Percentiles rank a stretch among this genome's conserved stretches.
phyloP scores from a whole-genome alignment of 92 coral and sea anemone species.

The Palythoa grandiflora region DNA sequence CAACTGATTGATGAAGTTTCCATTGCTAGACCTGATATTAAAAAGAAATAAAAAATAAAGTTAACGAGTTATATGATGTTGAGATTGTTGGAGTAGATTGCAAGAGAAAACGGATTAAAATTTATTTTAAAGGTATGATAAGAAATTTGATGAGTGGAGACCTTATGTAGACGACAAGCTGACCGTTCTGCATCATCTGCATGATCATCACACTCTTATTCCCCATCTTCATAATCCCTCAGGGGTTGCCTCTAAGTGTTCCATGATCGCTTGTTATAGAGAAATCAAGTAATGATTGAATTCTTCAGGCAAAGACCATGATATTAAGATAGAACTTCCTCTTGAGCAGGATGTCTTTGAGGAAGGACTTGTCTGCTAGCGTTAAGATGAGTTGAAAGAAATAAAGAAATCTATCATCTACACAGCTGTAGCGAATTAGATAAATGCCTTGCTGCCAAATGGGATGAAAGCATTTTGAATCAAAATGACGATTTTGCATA shows the following conservation, averaged over 20 bases:
- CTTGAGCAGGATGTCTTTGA: too few species aligned
- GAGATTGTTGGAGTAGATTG: not conserved
- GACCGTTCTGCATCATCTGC: not conserved
- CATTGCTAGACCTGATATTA: not conserved
- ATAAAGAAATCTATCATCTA: too few species aligned
- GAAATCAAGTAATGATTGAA: too few species aligned
- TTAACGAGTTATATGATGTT: not conserved
- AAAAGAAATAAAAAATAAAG: not conserved
- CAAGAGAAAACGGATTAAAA: not conserved
- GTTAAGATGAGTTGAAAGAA: too few species aligned
- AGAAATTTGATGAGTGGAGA: slow-evolving; percentile 7
- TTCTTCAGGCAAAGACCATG: too few species aligned
- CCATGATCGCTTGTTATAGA: not conserved
- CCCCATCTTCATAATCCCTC: not conserved
- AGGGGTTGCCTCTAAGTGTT: not conserved
- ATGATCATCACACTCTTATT: not conserved
- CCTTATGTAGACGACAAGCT: not conserved
- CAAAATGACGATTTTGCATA: too few species aligned
- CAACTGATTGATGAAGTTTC: not conserved
- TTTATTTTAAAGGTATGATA: slow-evolving; percentile 33
- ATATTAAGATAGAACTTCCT: too few species aligned
- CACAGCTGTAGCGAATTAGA: too few species aligned
- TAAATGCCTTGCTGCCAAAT: too few species aligned
- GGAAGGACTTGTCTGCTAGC: too few species aligned
- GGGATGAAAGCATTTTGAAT: too few species aligned